These are phyloP conservation scores for Akabosia matsudoensis DNA, from an alignment of 1,140 invertebrate species.

Conservation along the genomic window DNA sequence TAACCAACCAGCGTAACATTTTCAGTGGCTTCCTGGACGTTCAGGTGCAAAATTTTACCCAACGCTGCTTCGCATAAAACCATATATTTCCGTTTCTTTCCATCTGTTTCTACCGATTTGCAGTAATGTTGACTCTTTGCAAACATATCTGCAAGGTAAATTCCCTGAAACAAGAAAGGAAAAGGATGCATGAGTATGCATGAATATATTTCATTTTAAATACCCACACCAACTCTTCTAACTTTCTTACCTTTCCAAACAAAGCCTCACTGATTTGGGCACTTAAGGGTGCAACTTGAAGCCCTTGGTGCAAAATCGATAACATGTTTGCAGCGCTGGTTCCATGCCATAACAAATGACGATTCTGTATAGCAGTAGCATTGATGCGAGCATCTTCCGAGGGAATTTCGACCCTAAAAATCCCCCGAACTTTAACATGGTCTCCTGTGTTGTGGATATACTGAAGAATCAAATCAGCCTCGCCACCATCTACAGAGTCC, in stretches of 20 bases:
- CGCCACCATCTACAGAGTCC: slow-evolving; percentile 41
- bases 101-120: neutral
- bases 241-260: slow-evolving; percentile 51
- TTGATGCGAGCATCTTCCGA: slow-evolving; percentile 49
- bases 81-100: slow-evolving; percentile 21
- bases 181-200: too few species aligned
- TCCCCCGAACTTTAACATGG: slow-evolving; percentile 48
- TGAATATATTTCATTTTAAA: neutral
- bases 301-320: slow-evolving; percentile 52
- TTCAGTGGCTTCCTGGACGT: neutral
- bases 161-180: slow-evolving; percentile 49
- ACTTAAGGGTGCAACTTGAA: slow-evolving; percentile 52
- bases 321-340: slow-evolving; percentile 52
- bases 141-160: slow-evolving; percentile 54
- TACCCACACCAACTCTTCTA: neutral
- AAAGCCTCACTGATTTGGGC: slow-evolving; percentile 49
- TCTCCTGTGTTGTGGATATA: slow-evolving; percentile 53
- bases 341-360: slow-evolving; percentile 55
- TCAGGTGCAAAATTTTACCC: slow-evolving; percentile 33
- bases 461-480: slow-evolving; percentile 54
- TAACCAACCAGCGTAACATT: neutral
- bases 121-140: slow-evolving; percentile 48
- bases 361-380: slow-evolving; percentile 46
- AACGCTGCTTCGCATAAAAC: slow-evolving; percentile 44
- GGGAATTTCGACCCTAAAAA: slow-evolving; percentile 50